Evolutionary conservation across 2,113 vertebrate species (phyloP).

Genomic region (Alethe diademata): DNA sequence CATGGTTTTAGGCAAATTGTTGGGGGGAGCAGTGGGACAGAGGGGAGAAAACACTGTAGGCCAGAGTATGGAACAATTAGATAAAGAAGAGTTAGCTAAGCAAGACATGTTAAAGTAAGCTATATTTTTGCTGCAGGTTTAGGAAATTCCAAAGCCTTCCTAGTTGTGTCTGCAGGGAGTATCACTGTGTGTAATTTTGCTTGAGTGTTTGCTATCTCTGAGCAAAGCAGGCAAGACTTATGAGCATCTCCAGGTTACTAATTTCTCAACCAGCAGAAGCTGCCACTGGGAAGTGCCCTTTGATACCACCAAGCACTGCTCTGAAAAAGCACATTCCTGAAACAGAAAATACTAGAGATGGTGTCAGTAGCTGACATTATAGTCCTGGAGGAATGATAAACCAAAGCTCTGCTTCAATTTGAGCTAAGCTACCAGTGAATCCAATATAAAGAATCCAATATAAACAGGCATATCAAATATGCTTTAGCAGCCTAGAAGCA

Average conservation of each 20-base stretch:
- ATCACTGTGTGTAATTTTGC: not conserved
- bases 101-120: not conserved
- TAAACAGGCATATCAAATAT: conserved; percentile 13
- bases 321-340: conserved; percentile 7
- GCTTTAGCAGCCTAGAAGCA: conserved; percentile 1
- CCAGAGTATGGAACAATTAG: not conserved
- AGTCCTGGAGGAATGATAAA: conserved; percentile 44
- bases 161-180: not conserved
- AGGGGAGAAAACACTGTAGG: not conserved
- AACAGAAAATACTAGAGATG: not conserved
- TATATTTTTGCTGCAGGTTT: not conserved
- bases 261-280: conserved; percentile 21
- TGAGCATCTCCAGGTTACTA: conserved; percentile 9
- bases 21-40: too few species aligned
- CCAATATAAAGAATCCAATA: conserved; percentile 36
- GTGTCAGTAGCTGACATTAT: conserved; percentile 3
- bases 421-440: conserved; percentile 26
- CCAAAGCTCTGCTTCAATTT: conserved; percentile 7
- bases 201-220: conserved; percentile 6
- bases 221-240: conserved; percentile 30
- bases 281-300: conserved; percentile 44
- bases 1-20: not conserved
- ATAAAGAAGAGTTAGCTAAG: not conserved
- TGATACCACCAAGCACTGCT: not conserved
- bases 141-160: not conserved